Base-by-base conservation (phyloP, 1,140 invertebrate genomes). In the Dendrolimus punctatus region DNA sequence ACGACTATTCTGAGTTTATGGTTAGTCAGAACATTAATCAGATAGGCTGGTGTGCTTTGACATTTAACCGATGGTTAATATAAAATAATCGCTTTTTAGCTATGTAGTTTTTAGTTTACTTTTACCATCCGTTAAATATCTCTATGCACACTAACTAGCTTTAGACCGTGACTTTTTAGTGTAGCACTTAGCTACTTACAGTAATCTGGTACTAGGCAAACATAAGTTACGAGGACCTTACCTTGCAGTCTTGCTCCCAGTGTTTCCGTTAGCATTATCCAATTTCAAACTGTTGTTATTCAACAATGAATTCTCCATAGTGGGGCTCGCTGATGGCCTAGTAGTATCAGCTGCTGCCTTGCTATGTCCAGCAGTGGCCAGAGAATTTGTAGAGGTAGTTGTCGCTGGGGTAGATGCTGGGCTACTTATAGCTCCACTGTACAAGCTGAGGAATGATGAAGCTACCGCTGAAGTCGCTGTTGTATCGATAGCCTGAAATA, bases 221-320 rank as follows among this genome's bases (percentile, higher is more conserved):
- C 39, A 59, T 58, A 58, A 55, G 6, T 45, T 8, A 9, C n/a
- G 6, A 6, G 6, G n/a, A n/a, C 6, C 58, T 69, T 23, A 87
- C 85, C 84, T 88, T 39, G 81, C 76, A 60, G 80, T 86, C 76
- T 88, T 88, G 61, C 84, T 85, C n/a, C 83, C 84, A 54, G 79
- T 73, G 42, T 76, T 83, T 0, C 82, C 82, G 53, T 85, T 85
- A 50, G 82, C 80, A 37, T 85, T 83, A 40, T 83, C 80, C 37
- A 80, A 44, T 56, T 85, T 85, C 56, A 85, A 51, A 37, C 62
- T 78, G 44, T 85, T 85, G 51, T 85, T 85, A 49, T 85, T 85
- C 41, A 82, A 57, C 54, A 80, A 53, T 4, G 77, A 39, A 46
- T 69, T 75, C 44, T 82, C 79, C 40, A 84, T 65, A 0, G 81